Percentiles rank a stretch among this genome's conserved stretches.
These are phyloP conservation scores for Sebastes jordani DNA, from an alignment of 2,797 vertebrate genomes.

Conservation along the genomic window DNA sequence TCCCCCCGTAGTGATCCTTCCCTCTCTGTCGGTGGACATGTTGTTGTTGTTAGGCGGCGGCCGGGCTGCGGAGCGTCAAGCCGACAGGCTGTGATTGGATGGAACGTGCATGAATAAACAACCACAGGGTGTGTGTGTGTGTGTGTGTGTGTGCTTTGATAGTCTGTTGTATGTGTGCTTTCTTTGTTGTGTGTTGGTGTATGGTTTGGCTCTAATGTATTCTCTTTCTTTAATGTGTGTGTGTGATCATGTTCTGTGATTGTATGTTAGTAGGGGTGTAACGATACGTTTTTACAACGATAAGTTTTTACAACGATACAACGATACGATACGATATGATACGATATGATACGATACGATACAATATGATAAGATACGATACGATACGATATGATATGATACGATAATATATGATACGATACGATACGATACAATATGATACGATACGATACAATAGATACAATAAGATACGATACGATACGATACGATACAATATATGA, in stretches of 20 bases:
- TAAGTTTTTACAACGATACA: no score
- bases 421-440: no score
- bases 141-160: neutral
- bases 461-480: accelerated
- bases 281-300: no score
- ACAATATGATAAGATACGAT: accelerated
- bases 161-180: neutral
- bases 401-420: accelerated
- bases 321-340: accelerated
- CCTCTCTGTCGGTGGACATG: conserved; percentile 22
- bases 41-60: conserved; percentile 66
- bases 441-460: no score
- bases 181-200: conserved; percentile 3
- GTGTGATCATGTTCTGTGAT: no score
- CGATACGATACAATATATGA: accelerated
- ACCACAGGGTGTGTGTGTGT: conserved; percentile 37
- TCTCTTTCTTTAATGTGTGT: neutral
- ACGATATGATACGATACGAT: accelerated
- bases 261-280: no score
- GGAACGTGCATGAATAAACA: conserved; percentile 65
- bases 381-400: accelerated
- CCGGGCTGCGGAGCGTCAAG: conserved; percentile 65
- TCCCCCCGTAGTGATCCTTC: neutral
- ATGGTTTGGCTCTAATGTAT: no score
- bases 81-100: conserved; percentile 64